phyloP scores from a whole-genome alignment of 2,888 invertebrate genomes.

The Erpobdella octoculata region DNA sequence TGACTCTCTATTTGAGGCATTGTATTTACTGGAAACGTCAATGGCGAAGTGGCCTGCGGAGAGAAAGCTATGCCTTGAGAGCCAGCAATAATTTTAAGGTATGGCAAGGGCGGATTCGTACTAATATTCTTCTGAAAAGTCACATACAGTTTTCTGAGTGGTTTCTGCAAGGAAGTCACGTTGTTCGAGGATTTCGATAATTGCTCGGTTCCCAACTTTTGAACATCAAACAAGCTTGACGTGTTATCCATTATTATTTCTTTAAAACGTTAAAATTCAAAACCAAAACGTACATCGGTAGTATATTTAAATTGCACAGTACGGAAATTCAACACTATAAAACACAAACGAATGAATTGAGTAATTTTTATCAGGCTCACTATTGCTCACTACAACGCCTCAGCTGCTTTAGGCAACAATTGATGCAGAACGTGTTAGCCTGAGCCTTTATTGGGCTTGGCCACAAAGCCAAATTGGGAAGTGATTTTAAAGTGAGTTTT shows the following conservation, averaged over 20 bases:
- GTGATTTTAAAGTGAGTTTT: no score
- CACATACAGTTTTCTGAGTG: slow-evolving; percentile 15
- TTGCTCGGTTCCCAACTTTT: slow-evolving; percentile 10
- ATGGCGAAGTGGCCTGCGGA: not conserved
- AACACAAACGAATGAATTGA: no score
- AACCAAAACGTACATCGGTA: no score
- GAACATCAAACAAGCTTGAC: slow-evolving; percentile 13
- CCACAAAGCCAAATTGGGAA: no score
- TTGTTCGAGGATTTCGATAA: not conserved
- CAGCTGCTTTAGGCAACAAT: no score
- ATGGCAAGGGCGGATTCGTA: slow-evolving; percentile 6
- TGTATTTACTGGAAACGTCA: not conserved
- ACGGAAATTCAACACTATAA: no score
- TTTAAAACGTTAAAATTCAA: no score
- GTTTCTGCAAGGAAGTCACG: slow-evolving; percentile 11
- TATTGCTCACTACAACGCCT: no score
- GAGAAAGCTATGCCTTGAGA: not conserved
- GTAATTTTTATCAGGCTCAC: no score
- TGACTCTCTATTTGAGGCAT: not conserved
- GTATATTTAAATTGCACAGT: no score
- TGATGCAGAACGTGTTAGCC: no score
- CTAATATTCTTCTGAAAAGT: slow-evolving; percentile 5
- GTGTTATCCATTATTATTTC: not conserved
- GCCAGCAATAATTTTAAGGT: not conserved
- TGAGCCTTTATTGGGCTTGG: no score